phyloP scores from a whole-genome alignment of 2,113 vertebrate genomes.

The Lonchura striata region DNA sequence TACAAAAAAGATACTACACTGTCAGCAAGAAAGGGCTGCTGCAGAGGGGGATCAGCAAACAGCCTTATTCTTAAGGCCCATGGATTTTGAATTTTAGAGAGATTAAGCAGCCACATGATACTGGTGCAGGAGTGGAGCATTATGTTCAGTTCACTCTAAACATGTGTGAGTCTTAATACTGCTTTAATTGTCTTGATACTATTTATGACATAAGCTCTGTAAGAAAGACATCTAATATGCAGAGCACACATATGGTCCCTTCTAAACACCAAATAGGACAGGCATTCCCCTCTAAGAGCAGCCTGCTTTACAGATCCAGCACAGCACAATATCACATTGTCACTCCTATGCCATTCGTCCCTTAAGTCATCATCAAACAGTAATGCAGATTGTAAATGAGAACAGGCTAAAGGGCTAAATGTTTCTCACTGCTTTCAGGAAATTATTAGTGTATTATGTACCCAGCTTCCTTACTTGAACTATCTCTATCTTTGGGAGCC shows the following conservation, averaged over 20 bases:
- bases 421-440: slow-evolving; percentile 39
- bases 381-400: background rate
- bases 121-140: background rate
- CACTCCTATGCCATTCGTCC: accelerated
- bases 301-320: background rate
- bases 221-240: background rate
- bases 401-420: slow-evolving; percentile 20
- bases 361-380: background rate
- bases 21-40: background rate
- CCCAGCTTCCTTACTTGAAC: slow-evolving; percentile 55
- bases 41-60: background rate
- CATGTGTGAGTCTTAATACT: background rate
- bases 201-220: background rate
- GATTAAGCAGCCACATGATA: background rate
- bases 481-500: slow-evolving; percentile 46
- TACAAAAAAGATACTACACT: background rate
- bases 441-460: slow-evolving; percentile 56
- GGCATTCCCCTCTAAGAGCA: background rate
- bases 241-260: background rate
- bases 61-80: background rate
- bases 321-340: background rate
- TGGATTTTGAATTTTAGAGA: background rate
- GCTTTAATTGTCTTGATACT: background rate
- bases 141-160: background rate
- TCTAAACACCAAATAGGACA: background rate